Percentiles rank a stretch among this genome's conserved stretches.
Conservation (phyloP, 1,140 invertebrate genomes). For the Calosoma granatense region DNA sequence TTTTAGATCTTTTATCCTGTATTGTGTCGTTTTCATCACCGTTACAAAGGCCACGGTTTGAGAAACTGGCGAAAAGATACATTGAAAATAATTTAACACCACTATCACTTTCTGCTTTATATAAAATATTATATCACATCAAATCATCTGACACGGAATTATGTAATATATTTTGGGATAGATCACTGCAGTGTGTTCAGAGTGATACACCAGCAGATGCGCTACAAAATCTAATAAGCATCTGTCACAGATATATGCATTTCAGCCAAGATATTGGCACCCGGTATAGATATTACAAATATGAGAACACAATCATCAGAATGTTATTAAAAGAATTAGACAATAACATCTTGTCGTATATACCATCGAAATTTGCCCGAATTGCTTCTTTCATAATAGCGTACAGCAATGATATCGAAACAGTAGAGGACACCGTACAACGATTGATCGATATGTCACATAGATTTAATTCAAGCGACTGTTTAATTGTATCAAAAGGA, state of each 20-base stretch:
- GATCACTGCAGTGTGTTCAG: slow-evolving; percentile 25
- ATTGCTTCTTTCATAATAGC: slow-evolving; percentile 37
- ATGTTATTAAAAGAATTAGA: slow-evolving; percentile 33
- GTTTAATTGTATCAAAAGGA: slow-evolving; percentile 28
- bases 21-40: slow-evolving; percentile 25
- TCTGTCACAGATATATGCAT: slow-evolving; percentile 40
- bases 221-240: slow-evolving; percentile 27
- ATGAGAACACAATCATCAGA: slow-evolving; percentile 36
- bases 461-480: slow-evolving; percentile 32
- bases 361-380: slow-evolving; percentile 33
- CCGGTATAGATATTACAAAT: slow-evolving; percentile 33
- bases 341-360: slow-evolving; percentile 25
- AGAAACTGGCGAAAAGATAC: slow-evolving; percentile 27
- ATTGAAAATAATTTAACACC: slow-evolving; percentile 22
- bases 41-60: slow-evolving; percentile 27
- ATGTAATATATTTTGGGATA: slow-evolving; percentile 36
- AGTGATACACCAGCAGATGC: slow-evolving; percentile 17
- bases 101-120: slow-evolving; percentile 24
- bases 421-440: slow-evolving; percentile 27
- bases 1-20: slow-evolving; percentile 24
- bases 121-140: slow-evolving; percentile 33
- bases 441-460: slow-evolving; percentile 28
- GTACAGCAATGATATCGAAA: slow-evolving; percentile 32
- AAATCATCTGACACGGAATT: slow-evolving; percentile 34
- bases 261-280: slow-evolving; percentile 40